Percentiles rank a stretch among this genome's conserved stretches.
Evolutionary conservation across 2,888 invertebrate species (phyloP).

Genomic region (Spisula subtruncata): DNA sequence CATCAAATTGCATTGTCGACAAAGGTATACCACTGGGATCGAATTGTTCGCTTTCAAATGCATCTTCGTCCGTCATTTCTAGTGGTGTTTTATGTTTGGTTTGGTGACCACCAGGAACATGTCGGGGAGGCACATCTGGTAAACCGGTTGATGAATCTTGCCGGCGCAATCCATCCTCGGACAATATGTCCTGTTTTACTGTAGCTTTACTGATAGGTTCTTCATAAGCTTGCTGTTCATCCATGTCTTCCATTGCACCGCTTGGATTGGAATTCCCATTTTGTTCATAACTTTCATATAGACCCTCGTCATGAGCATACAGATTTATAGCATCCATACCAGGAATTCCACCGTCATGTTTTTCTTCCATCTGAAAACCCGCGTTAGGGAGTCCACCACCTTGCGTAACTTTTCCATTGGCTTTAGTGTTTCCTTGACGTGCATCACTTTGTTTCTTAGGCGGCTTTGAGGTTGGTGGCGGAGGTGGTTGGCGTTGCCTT

Average conservation of each 20-base stretch:
- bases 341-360: neutral
- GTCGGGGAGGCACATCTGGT: slow-evolving; percentile 8
- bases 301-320: neutral
- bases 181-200: too few species aligned
- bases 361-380: slow-evolving; percentile 9
- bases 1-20: slow-evolving; percentile 24
- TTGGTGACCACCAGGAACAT: neutral
- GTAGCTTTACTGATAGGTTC: slow-evolving; percentile 26
- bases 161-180: neutral
- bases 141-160: slow-evolving; percentile 35
- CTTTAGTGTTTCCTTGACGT: neutral
- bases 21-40: neutral
- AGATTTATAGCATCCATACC: neutral
- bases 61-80: slow-evolving; percentile 16
- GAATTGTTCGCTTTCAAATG: neutral
- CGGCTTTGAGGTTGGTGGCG: neutral
- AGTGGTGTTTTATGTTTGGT: neutral
- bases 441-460: neutral
- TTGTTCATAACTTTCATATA: slow-evolving; percentile 26
- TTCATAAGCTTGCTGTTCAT: neutral
- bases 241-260: neutral
- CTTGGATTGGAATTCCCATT: neutral
- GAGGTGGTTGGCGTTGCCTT: neutral
- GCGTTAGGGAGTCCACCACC: neutral
- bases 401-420: neutral